Percentiles rank a stretch among this genome's conserved stretches.
phyloP scores from a whole-genome alignment of 1,140 invertebrate genomes.

The Cydia fagiglandana region DNA sequence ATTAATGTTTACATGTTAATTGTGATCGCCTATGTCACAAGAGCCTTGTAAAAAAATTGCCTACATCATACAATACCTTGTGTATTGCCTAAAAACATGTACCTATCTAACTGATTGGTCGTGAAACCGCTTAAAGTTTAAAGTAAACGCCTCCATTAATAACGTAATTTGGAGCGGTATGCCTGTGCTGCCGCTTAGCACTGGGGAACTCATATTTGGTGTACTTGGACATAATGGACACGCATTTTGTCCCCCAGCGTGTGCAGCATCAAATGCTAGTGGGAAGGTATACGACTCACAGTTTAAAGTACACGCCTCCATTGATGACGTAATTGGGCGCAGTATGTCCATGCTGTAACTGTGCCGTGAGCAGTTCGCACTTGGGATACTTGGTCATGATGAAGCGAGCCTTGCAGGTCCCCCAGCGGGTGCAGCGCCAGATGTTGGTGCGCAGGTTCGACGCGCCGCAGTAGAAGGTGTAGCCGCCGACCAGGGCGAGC shows the following conservation, averaged over 20 bases:
- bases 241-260: neutral
- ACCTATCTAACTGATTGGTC: too few relatives aligned
- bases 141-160: conserved; percentile 15
- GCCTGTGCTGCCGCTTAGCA: neutral
- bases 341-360: neutral
- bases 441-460: neutral
- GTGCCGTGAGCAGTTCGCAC: conserved; percentile 10
- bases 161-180: conserved; percentile 2
- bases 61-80: too few relatives aligned
- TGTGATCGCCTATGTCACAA: too few relatives aligned
- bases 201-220: neutral
- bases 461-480: conserved; percentile 30
- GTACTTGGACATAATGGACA: conserved; percentile 27
- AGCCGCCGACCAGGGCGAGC: conserved; percentile 8
- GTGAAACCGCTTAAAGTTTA: neutral
- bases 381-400: conserved; percentile 20
- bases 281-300: neutral
- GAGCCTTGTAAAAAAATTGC: too few relatives aligned
- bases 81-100: too few relatives aligned
- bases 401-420: conserved; percentile 24
- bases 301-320: conserved; percentile 16
- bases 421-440: conserved; percentile 32
- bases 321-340: conserved; percentile 13
- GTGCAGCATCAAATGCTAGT: conserved; percentile 13
- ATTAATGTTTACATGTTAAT: too few relatives aligned